Evolutionary conservation across 2,888 invertebrate species (phyloP).

Genomic region (Itoplectis maculator): DNA sequence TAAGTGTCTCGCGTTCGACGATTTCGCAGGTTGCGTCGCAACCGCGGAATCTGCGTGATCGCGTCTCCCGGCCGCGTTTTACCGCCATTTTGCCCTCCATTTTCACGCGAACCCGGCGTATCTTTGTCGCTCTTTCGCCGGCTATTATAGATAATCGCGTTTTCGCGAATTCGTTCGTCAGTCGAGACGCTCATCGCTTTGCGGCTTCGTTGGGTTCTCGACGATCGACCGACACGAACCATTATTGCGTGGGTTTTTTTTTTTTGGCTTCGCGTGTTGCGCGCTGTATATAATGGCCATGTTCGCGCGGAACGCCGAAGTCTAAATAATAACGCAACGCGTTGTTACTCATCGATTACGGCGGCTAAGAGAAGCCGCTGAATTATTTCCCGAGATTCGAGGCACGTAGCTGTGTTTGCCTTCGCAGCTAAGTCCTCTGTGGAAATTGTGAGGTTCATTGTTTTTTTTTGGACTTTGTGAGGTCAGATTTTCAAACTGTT

Average conservation of each 20-base stretch:
- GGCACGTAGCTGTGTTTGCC: no score
- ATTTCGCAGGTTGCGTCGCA: not conserved
- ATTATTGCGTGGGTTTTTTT: not conserved
- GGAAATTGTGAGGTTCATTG: no score
- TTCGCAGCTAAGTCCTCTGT: no score
- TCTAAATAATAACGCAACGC: conserved; percentile 39
- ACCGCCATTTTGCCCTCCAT: conserved; percentile 75
- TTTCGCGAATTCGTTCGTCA: not conserved
- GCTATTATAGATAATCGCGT: not conserved
- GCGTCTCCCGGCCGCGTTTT: conserved; percentile 70
- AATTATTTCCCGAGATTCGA: no score
- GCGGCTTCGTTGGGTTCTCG: not conserved
- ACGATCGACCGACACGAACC: not conserved
- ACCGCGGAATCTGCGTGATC: conserved; percentile 6
- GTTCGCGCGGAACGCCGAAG: conserved; percentile 27
- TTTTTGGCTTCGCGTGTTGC: conserved; percentile 4
- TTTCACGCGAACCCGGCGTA: conserved; percentile 52
- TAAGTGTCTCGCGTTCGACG: conserved; percentile 21
- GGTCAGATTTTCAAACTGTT: no score
- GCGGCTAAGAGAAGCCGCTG: no score
- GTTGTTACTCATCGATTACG: not conserved
- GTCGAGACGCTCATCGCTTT: not conserved
- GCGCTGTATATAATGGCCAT: conserved; percentile 28
- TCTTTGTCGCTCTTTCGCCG: conserved; percentile 36
- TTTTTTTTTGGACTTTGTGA: no score